Base-by-base conservation (phyloP, 2,888 invertebrate species). In the Cylindroiulus punctatus region DNA sequence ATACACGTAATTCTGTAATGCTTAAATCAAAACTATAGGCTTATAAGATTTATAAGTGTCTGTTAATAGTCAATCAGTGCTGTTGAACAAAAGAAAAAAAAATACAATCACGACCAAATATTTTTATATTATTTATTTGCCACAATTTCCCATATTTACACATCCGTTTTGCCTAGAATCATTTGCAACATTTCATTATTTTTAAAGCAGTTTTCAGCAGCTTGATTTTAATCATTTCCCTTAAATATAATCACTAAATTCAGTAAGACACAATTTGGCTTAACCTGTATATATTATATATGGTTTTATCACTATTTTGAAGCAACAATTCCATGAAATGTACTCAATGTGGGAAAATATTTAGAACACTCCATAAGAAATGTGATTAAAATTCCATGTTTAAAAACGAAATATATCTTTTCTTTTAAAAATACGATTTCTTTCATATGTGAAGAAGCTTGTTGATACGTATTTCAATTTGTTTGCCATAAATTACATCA, bases 121-220 rank as follows among this genome's bases (percentile, higher is more conserved):
- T 76, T 76, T 76, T 76, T 76, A 32, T 76, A 32, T 76, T 30
- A 76, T 76, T 76, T 76, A 76, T 76, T 76, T 76, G 32, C 76
- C 76, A 76, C 30, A 76, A 76, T 76, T 76, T 76, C 76, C 30
- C 76, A 76, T 76, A 76, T 76, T 76, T 76, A 76, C 76, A 76
- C 76, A 17, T 76, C 14, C 76, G 26, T 76, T 76, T 76, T 76
- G 30, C 26, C 26, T 65, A 65, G 17, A 30, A 30, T 76, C 26
- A 76, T 65, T 76, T 30, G 32, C 76, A 76, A 30, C 32, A 26
- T 14, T 30, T 76, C 76, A 76, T 76, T 17, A 26, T 65, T 65
- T 65, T 12, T 12, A 26, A 57, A 2, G 57, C 8, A 22, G 22
- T 57, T 57, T 57, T 57, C 57, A 57, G 12, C 26, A 26, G 26